Percentiles rank a stretch among this genome's conserved stretches.
Evolutionary conservation across 1,140 invertebrate genomes (phyloP).

Genomic region (Drosophila tani): DNA sequence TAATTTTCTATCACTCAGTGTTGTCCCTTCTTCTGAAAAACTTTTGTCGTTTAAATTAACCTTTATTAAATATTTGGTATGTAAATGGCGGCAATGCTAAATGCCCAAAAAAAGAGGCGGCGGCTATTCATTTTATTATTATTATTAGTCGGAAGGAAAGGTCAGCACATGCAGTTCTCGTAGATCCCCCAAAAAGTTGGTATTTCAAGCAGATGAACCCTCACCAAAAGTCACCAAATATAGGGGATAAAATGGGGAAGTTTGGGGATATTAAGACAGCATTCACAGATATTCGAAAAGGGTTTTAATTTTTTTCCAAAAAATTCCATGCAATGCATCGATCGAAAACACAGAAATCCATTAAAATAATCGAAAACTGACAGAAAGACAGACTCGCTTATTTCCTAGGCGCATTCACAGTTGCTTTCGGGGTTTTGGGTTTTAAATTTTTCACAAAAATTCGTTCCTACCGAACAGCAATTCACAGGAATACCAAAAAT

Average conservation of each 20-base stretch:
- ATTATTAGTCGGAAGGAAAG: constrained; percentile 33
- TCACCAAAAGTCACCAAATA: constrained; percentile 68
- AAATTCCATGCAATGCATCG: constrained; percentile 23
- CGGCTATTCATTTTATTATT: constrained; percentile 20
- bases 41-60: constrained; percentile 44
- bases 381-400: constrained; percentile 19
- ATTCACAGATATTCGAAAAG: constrained; percentile 30
- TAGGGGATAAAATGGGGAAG: background rate
- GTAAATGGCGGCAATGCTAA: constrained; percentile 75
- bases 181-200: background rate
- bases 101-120: constrained; percentile 50
- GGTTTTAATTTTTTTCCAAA: constrained; percentile 34
- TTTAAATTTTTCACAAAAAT: constrained; percentile 70
- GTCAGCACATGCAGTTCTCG: constrained; percentile 50
- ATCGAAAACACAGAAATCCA: constrained; percentile 20
- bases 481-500: constrained; percentile 44
- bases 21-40: constrained; percentile 57
- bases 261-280: background rate
- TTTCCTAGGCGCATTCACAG: constrained; percentile 50
- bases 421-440: constrained; percentile 38
- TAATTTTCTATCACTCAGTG: constrained; percentile 74
- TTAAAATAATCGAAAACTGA: constrained; percentile 6
- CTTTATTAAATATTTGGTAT: constrained; percentile 70
- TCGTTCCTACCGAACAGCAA: constrained; percentile 51
- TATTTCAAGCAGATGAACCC: constrained; percentile 44